phyloP scores from a whole-genome alignment of 2,113 vertebrate genomes.

The Microcebus ravelobensis region DNA sequence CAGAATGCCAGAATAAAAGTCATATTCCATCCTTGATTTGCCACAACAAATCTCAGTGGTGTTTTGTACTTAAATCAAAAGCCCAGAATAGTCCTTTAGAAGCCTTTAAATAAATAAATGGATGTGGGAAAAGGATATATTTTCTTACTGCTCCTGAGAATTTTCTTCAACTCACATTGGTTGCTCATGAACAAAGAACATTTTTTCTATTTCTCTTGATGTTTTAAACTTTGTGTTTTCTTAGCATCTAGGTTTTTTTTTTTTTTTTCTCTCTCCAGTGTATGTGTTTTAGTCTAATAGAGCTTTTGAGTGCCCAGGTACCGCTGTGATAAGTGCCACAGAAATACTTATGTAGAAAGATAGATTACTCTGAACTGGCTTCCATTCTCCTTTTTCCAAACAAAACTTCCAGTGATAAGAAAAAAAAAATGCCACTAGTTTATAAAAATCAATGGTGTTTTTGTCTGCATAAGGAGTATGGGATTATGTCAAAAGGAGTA shows the following conservation, averaged over 20 bases:
- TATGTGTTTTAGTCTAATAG: conserved; percentile 76
- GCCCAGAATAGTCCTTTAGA: conserved; percentile 28
- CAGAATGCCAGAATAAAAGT: background rate
- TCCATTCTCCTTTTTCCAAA: conserved; percentile 67
- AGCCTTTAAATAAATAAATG: conserved; percentile 54
- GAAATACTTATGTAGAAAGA: conserved; percentile 77
- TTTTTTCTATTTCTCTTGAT: conserved; percentile 46
- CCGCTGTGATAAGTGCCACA: conserved; percentile 79
- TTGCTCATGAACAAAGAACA: conserved; percentile 47
- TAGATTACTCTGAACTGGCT: conserved; percentile 73
- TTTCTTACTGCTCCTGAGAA: conserved; percentile 3
- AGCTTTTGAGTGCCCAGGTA: conserved; percentile 69
- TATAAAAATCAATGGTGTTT: conserved; percentile 66
- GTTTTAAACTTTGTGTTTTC: conserved; percentile 73
- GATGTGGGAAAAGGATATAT: background rate
- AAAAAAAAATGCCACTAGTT: conserved; percentile 16
- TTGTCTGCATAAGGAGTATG: conserved; percentile 56
- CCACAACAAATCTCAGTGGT: background rate
- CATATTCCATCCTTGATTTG: background rate
- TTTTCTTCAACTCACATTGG: conserved; percentile 55
- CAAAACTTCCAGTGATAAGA: conserved; percentile 61
- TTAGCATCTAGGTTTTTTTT: conserved; percentile 7
- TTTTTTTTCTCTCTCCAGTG: background rate
- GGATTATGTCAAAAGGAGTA: conserved; percentile 54
- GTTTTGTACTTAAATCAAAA: conserved; percentile 52